Evolutionary conservation across 35 echinoderm and acorn worm genomes (phyloP).

Genomic region (Stichopus chloronotus): DNA sequence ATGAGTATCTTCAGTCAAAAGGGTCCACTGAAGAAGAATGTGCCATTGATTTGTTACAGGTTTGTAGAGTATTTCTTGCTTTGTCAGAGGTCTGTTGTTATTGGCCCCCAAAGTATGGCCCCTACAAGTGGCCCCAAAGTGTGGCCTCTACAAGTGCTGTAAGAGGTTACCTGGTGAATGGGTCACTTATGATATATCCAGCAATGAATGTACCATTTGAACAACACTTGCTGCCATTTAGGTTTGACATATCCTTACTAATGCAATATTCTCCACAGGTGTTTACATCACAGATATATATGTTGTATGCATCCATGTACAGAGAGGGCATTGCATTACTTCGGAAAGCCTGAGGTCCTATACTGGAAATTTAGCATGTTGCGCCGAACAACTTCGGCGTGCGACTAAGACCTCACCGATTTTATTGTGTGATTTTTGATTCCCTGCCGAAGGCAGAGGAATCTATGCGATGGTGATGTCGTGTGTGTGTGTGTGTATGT

Average conservation of each 20-base stretch:
- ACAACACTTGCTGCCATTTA: background rate
- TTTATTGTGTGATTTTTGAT: too few relatives aligned
- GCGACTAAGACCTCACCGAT: too few relatives aligned
- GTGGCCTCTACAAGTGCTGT: background rate
- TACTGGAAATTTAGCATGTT: too few relatives aligned
- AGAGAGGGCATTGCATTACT: too few relatives aligned
- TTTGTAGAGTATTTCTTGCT: background rate
- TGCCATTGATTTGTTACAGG: conserved; percentile 31
- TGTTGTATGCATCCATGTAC: too few relatives aligned
- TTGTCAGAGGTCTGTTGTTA: background rate
- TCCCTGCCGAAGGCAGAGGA: too few relatives aligned
- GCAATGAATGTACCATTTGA: background rate
- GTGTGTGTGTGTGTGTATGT: too few relatives aligned
- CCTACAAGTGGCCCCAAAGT: background rate
- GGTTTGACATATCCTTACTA: background rate
- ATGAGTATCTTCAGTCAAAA: background rate
- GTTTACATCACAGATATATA: too few relatives aligned
- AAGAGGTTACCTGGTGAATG: background rate
- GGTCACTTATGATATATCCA: background rate
- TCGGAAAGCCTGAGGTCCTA: too few relatives aligned
- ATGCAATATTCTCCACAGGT: background rate
- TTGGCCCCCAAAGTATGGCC: background rate
- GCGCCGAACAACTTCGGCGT: too few relatives aligned
- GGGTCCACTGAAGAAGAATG: conserved; percentile 24
- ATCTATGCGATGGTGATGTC: too few relatives aligned